These are phyloP conservation scores for Tyrophagus putrescentiae DNA, from an alignment of 1,140 invertebrate species.

Conservation along the genomic window DNA sequence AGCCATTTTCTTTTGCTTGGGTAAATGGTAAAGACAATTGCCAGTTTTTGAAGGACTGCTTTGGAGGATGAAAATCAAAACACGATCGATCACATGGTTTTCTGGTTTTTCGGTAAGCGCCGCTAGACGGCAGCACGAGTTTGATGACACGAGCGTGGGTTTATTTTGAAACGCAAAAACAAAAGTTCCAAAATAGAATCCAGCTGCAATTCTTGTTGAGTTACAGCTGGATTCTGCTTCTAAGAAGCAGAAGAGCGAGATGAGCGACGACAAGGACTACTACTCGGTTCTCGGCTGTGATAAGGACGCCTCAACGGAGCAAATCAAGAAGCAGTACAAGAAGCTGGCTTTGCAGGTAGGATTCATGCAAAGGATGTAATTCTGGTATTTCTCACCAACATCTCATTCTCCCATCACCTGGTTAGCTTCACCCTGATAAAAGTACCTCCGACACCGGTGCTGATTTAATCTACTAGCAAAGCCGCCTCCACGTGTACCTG, in stretches of 20 bases:
- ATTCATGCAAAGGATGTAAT: neutral
- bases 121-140: too few species aligned
- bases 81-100: too few species aligned
- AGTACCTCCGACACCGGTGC: neutral
- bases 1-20: neutral
- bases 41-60: too few species aligned
- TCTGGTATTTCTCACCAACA: neutral
- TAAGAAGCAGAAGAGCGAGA: neutral
- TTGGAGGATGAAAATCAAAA: too few species aligned
- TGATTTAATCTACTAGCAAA: neutral
- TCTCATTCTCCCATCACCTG: neutral
- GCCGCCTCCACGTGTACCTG: neutral
- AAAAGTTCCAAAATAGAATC: neutral
- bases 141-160: too few species aligned
- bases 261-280: neutral
- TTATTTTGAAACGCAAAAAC: neutral
- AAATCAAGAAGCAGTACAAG: constrained; percentile 16
- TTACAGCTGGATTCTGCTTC: neutral
- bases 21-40: neutral
- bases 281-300: constrained; percentile 4
- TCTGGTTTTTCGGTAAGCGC: too few species aligned
- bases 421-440: constrained; percentile 18
- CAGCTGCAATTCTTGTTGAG: neutral
- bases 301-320: constrained; percentile 4
- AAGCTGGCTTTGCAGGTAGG: constrained; percentile 17